Percentiles rank a stretch among this genome's conserved stretches.
Conservation (phyloP, 1,140 invertebrate genomes). For the Polypedilum vanderplanki region DNA sequence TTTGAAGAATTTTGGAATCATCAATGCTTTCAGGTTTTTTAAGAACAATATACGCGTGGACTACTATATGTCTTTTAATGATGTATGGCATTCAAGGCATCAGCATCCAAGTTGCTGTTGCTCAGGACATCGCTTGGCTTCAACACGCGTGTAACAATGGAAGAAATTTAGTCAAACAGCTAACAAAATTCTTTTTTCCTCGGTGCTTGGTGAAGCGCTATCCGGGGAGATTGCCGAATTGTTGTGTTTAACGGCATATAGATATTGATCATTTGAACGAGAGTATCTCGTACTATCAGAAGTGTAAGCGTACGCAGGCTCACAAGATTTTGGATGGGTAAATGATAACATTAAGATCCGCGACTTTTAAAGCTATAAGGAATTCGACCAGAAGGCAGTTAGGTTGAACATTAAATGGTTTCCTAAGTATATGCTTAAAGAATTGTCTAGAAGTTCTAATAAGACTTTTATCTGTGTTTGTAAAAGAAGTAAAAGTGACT, state of each 20-base stretch:
- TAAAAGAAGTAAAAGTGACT: slow-evolving; percentile 73
- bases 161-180: slow-evolving; percentile 72
- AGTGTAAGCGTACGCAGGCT: slow-evolving; percentile 77
- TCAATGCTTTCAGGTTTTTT: slow-evolving; percentile 88
- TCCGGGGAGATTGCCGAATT: slow-evolving; percentile 83
- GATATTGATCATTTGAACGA: no score
- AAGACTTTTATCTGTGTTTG: slow-evolving; percentile 67
- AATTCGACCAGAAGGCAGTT: slow-evolving; percentile 62
- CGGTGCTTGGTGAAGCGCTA: slow-evolving; percentile 88
- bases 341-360: no score
- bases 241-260: no score
- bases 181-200: slow-evolving; percentile 82
- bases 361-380: slow-evolving; percentile 67
- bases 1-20: slow-evolving; percentile 95
- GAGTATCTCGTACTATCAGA: no score
- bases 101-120: slow-evolving; percentile 86
- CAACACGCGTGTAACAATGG: slow-evolving; percentile 69
- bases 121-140: slow-evolving; percentile 80
- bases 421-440: slow-evolving; percentile 85
- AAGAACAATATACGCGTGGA: slow-evolving; percentile 79
- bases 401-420: slow-evolving; percentile 66
- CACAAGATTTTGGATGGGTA: slow-evolving; percentile 85
- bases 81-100: slow-evolving; percentile 97
- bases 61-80: slow-evolving; percentile 91
- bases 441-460: slow-evolving; percentile 67